Conservation (phyloP, 2,888 invertebrate genomes). For the Brachyopa scutellaris region DNA sequence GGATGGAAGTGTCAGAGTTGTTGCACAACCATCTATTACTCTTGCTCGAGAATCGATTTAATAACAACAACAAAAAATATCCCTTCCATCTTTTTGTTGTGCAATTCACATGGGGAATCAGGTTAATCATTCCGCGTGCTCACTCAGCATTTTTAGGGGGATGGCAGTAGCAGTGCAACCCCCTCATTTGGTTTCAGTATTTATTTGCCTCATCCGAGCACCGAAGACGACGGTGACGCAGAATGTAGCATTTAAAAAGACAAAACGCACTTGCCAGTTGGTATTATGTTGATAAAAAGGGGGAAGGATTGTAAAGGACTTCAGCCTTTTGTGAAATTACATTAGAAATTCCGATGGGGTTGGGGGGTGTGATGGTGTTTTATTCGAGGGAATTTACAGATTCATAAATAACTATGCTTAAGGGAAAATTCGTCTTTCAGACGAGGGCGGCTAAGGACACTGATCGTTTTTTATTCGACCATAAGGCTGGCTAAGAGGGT, state of each 20-base stretch:
- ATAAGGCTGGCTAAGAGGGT: slow-evolving; percentile 31
- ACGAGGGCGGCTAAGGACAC: slow-evolving; percentile 21
- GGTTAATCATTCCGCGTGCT: slow-evolving; percentile 73
- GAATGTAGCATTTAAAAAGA: slow-evolving; percentile 60
- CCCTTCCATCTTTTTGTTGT: slow-evolving; percentile 43
- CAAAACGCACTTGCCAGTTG: slow-evolving; percentile 67
- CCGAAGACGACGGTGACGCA: slow-evolving; percentile 28
- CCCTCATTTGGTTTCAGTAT: slow-evolving; percentile 19
- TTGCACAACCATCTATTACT: slow-evolving; percentile 55
- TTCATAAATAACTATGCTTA: slow-evolving; percentile 74
- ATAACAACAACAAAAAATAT: slow-evolving; percentile 58
- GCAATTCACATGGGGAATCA: slow-evolving; percentile 74
- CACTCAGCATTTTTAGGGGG: slow-evolving; percentile 64
- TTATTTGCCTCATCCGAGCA: slow-evolving; percentile 25
- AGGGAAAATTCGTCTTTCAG: slow-evolving; percentile 19
- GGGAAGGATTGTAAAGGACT: slow-evolving; percentile 23
- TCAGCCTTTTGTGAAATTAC: slow-evolving; percentile 68
- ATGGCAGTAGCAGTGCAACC: slow-evolving; percentile 13
- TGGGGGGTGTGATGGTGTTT: slow-evolving; percentile 65
- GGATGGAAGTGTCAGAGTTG: slow-evolving; percentile 57
- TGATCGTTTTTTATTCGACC: slow-evolving; percentile 69
- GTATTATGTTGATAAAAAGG: slow-evolving; percentile 16
- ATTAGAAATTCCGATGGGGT: slow-evolving; percentile 71
- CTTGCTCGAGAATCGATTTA: slow-evolving; percentile 55
- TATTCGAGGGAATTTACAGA: slow-evolving; percentile 74